Evolutionary conservation across 2,797 vertebrate species (phyloP).

Genomic region (Sparidentex hasta): DNA sequence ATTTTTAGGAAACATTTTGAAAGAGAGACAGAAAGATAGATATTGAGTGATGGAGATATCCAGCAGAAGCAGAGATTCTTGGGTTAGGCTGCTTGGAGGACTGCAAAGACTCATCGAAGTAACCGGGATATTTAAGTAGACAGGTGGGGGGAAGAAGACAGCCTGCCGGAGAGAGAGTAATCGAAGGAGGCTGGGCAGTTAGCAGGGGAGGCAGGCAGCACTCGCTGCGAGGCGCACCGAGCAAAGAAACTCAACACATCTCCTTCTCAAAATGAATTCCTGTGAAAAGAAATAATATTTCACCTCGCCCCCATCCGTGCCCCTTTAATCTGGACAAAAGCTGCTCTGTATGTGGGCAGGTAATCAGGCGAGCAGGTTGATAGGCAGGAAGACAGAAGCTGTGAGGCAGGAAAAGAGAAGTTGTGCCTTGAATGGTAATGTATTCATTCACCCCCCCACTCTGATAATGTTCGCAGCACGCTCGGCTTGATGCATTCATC

Average conservation of each 20-base stretch:
- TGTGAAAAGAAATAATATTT: slow-evolving; percentile 68
- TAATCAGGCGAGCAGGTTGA: slow-evolving; percentile 74
- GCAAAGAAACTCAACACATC: slow-evolving; percentile 45
- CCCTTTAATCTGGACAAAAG: slow-evolving; percentile 71
- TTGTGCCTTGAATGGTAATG: slow-evolving; percentile 79
- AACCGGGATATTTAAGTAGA: slow-evolving; percentile 58
- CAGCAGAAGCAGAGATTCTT: slow-evolving; percentile 19
- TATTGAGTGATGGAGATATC: slow-evolving; percentile 19
- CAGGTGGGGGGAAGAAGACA: slow-evolving; percentile 49
- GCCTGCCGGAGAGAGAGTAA: slow-evolving; percentile 51
- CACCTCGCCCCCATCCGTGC: slow-evolving; percentile 43
- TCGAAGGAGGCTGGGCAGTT: slow-evolving; percentile 50
- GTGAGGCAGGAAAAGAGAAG: slow-evolving; percentile 73
- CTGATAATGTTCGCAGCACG: slow-evolving; percentile 79
- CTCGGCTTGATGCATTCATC: slow-evolving; percentile 80
- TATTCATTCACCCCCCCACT: slow-evolving; percentile 72
- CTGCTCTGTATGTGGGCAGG: slow-evolving; percentile 73
- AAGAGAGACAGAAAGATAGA: background rate
- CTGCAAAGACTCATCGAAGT: slow-evolving; percentile 45
- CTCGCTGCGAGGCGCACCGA: slow-evolving; percentile 15
- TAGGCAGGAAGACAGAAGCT: slow-evolving; percentile 74
- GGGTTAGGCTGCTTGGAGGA: slow-evolving; percentile 19
- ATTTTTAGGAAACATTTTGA: slow-evolving; percentile 9
- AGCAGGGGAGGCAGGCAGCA: slow-evolving; percentile 24
- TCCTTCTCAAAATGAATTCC: slow-evolving; percentile 55